Base-by-base conservation (phyloP, 2,888 invertebrate genomes). In the Arenicola marina region DNA sequence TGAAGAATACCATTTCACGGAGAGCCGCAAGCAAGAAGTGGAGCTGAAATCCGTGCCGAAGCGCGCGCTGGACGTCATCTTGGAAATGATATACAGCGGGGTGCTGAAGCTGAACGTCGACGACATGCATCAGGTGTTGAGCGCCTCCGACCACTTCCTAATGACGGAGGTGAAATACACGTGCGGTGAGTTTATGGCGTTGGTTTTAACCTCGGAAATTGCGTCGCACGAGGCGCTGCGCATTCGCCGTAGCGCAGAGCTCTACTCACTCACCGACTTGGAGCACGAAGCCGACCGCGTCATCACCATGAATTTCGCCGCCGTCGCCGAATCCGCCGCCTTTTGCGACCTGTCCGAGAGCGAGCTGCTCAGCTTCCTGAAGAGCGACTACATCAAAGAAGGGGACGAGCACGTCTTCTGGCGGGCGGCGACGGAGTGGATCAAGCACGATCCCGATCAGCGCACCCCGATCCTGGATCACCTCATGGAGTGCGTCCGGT, bases 31-130 rank as follows among this genome's bases (percentile, higher is more conserved):
- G 29, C 48, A 61, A 45, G 61, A 64, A 31, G 56, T 66, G 3
- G 58, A 60, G 34, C 55, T 66, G 32, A 59, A 66, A 29, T 61
- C 62, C 28, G 51, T 66, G 11, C 34, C 44, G 31, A 45, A 62
- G n/a, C 51, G 54, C 7, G 66, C 63, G 4, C 54, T 66, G n/a
- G 38, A 53, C 26, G 32, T 31, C 26, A 66, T 66, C 32, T 53
- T 66, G n/a, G 63, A 66, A 18, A 51, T 61, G 51, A 55, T 66
- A 15, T 66, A 66, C 48, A 61, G 57, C 1, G 65, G 62, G 24
- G 38, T 15, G 2, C 53, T 67, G 2, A 59, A 54, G 31, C 51
- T 67, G n/a, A 51, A 60, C 45, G 45, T 59, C 15, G 56, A 55
- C 28, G 62, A 34, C 33, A 54, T 67, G 38, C 55, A 67, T 53